phyloP scores from a whole-genome alignment of 2,113 vertebrate species.

The Leptodactylus fuscus region DNA sequence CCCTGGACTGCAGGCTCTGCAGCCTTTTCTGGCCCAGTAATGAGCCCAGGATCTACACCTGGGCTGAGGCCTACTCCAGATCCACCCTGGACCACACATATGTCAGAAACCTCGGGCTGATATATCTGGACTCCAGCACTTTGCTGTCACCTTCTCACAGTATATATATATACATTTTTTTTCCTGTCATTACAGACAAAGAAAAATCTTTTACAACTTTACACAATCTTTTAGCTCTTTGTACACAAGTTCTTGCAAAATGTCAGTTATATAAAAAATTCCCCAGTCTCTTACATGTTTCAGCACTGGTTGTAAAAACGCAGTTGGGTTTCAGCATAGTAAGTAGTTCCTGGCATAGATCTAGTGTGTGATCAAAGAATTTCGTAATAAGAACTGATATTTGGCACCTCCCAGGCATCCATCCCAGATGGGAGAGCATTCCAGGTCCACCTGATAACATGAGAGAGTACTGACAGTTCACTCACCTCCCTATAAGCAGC shows the following conservation, averaged over 20 bases:
- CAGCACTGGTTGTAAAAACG: background rate
- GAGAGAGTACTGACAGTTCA: constrained; percentile 64
- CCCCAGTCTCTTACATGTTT: background rate
- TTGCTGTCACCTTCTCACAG: too few species aligned
- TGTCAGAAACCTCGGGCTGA: too few species aligned
- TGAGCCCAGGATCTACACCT: too few species aligned
- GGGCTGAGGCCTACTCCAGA: too few species aligned
- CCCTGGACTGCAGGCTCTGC: too few species aligned
- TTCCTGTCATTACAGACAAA: background rate
- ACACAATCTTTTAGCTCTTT: background rate
- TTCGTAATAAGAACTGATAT: constrained; percentile 37
- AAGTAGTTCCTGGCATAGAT: constrained; percentile 68
- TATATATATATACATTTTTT: too few species aligned
- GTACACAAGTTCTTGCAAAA: background rate
- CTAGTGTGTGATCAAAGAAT: constrained; percentile 69
- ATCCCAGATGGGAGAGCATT: constrained; percentile 61
- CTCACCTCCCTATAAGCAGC: constrained; percentile 39
- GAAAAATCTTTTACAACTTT: background rate
- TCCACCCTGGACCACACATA: too few species aligned
- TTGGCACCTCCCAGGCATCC: constrained; percentile 62
- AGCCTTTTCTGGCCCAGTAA: too few species aligned
- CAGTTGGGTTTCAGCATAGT: background rate
- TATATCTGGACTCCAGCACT: too few species aligned
- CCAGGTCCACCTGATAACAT: constrained; percentile 60
- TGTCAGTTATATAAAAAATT: background rate